Conservation (phyloP, 2,888 invertebrate species). For the Chalcis sispes region DNA sequence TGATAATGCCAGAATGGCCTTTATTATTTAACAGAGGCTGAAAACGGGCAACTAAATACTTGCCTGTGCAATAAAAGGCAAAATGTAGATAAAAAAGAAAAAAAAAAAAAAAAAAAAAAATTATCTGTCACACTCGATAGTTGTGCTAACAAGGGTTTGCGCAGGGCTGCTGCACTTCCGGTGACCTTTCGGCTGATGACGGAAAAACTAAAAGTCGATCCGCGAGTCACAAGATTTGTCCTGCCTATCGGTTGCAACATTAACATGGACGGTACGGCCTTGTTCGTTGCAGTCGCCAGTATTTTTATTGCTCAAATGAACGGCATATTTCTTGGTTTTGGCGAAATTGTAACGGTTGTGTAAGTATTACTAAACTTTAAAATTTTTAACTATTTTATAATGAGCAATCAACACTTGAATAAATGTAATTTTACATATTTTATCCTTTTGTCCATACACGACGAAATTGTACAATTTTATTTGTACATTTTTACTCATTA, state of each 20-base stretch:
- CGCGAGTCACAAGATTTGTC: conserved; percentile 90
- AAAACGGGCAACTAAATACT: not conserved
- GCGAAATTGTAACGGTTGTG: conserved; percentile 92
- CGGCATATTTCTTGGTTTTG: conserved; percentile 86
- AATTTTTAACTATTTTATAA: not conserved
- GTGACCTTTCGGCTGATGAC: conserved; percentile 92
- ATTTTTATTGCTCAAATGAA: conserved; percentile 94
- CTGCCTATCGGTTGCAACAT: conserved; percentile 94
- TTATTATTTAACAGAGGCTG: conserved; percentile 21
- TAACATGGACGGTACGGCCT: conserved; percentile 94
- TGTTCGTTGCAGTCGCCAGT: conserved; percentile 92
- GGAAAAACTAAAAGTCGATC: conserved; percentile 87
- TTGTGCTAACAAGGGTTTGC: conserved; percentile 58
- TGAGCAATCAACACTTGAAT: too few relatives aligned
- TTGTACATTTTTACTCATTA: too few relatives aligned
- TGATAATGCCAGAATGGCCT: conserved; percentile 41
- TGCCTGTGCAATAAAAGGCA: conserved; percentile 10
- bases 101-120: conserved; percentile 34
- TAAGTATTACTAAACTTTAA: conserved; percentile 74
- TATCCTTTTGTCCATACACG: too few relatives aligned
- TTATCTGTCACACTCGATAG: conserved; percentile 56
- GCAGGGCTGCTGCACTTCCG: conserved; percentile 88
- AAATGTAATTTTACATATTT: too few relatives aligned
- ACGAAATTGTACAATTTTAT: too few relatives aligned
- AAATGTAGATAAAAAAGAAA: not conserved